Base-by-base conservation (phyloP, 2,113 vertebrate species). In the Trematomus loennbergii region DNA sequence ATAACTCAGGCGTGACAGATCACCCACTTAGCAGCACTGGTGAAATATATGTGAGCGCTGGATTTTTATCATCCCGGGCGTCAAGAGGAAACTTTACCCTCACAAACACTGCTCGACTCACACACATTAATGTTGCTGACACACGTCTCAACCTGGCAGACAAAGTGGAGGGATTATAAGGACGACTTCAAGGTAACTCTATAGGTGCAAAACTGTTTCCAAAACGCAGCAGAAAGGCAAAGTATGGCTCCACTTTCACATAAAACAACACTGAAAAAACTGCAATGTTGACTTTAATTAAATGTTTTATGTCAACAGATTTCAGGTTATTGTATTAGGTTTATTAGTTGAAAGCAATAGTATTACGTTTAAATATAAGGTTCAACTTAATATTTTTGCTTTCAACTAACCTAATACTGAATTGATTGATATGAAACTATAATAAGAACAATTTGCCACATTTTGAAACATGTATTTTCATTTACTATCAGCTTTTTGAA, bases 1-100 rank as follows among this genome's bases (percentile, higher is more conserved):
- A 87, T 90, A 91, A 92, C 87, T 90, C 82, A 58, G 72, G 67
- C 22, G 61, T 91, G 92, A 93, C 91, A 93, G 87, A 93, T 92
- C 84, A 81, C 87, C 89, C 86, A 92, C 91, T 92, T 90, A 90
- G 78, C 66, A 71, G 82, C 76, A 48, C 61, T 75, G 77, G 63
- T 85, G 83, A 92, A 88, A 88, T 79, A 88, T 79, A 81, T 78
- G 75, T 79, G 85, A 89, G 83, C 36, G 18, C 68, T 75, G 84
- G 83, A 88, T 86, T 87, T 89, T 87, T 92, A 89, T 92, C 89
- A 86, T 82, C 66, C 3, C 1, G 12, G 61, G 62, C 55, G 77
- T 88, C 67, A 61, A 79, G 79, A 75, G 83, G 76, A 85, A 82
- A 85, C 81, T 84, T 79, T 79, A 66, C 64, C 46, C 66, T 64